phyloP scores from a whole-genome alignment of 2,113 vertebrate genomes.

The Eleginops maclovinus region DNA sequence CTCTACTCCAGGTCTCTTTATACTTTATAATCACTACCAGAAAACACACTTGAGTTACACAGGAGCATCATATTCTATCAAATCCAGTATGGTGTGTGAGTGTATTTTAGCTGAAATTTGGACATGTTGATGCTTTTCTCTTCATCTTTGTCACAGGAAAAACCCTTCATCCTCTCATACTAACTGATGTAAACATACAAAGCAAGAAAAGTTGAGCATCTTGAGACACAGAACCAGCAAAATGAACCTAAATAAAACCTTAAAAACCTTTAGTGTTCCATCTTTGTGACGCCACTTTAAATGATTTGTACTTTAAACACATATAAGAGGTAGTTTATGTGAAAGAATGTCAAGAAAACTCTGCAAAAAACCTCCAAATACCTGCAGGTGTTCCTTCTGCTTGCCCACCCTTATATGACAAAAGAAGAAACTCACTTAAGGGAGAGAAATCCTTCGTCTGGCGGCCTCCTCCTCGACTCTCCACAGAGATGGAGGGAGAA shows the following conservation, averaged over 20 bases:
- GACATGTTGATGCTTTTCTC: neutral
- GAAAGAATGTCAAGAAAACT: no score
- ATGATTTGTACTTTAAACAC: no score
- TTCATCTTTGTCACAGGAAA: neutral
- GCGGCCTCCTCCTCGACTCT: conserved; percentile 19
- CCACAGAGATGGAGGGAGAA: neutral
- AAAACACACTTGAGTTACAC: neutral
- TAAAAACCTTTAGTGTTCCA: neutral
- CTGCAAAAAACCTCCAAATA: no score
- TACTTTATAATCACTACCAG: neutral
- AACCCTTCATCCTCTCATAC: neutral
- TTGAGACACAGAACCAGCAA: neutral
- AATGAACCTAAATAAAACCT: neutral
- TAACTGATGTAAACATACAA: neutral
- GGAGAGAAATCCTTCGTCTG: conserved; percentile 1
- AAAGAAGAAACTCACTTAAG: conserved; percentile 42
- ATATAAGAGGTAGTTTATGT: no score
- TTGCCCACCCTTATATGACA: neutral
- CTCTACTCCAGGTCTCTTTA: neutral
- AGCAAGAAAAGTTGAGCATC: neutral
- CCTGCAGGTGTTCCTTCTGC: neutral
- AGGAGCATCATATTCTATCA: neutral
- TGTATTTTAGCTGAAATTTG: neutral
- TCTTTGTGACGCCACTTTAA: no score
- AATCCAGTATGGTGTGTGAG: no score